Base-by-base conservation (phyloP, 2,888 invertebrate species). In the Chloroclysta siterata region DNA sequence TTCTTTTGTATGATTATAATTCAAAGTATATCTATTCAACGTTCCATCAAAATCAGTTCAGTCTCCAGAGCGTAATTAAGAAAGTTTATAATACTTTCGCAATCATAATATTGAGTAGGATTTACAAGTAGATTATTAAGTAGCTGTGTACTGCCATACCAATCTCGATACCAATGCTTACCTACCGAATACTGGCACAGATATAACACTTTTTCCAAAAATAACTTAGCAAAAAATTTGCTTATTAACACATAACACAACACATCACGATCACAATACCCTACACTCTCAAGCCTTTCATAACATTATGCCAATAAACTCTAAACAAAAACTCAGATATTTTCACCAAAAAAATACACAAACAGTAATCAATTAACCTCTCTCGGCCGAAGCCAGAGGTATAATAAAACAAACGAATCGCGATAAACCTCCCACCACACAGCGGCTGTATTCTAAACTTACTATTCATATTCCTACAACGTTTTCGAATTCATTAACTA, bases 371-470 rank as follows among this genome's bases (percentile, higher is more conserved):
- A 61, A 63, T 54, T 55, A 59, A 60, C 53, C 54, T 41, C 51
- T 44, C 50, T 55, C 66, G 13, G 64, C 57, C 65, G 68, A 58
- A 53, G 57, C 47, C 44, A 44, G 44, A 56, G 62, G 46, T 72
- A 63, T 66, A 72, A 66, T 68, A 63, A 65, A 60, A 60, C 33
- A 52, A 53, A 62, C 41, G 55, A 65, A 51, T 58, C 29, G 29
- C 63, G 65, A 60, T 67, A 69, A 53, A 41, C 62, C 65, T 60
- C 63, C 56, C 44, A 50, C 48, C 55, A 63, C 59, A 15, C 41
- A 50, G 52, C 65, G 54, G 52, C 0, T 65, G 53, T 64, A 65
- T 61, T 65, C 65, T 64, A 65, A 51, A 55, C 62, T 28, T 2
- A 41, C 51, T 55, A 62, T 65, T 33, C 39, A 15, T 44, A 59